These are phyloP conservation scores for Myiopsitta monachus DNA, from an alignment of 2,113 vertebrate genomes.

Conservation along the genomic window DNA sequence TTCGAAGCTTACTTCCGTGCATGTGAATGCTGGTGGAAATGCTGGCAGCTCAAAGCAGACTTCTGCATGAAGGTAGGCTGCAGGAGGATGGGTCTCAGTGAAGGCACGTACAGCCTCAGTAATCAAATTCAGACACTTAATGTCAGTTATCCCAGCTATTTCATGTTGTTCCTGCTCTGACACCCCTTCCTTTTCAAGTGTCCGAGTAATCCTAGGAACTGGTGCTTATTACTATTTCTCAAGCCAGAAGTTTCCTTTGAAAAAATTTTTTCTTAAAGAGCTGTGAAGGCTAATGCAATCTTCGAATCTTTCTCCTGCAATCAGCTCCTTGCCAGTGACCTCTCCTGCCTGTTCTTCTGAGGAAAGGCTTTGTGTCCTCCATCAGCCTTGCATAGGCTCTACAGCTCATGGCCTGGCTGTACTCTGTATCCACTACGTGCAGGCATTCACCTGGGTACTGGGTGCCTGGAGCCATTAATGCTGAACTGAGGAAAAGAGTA, in stretches of 20 bases:
- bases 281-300: background rate
- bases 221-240: background rate
- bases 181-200: background rate
- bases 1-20: background rate
- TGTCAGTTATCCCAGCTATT: background rate
- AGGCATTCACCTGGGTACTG: background rate
- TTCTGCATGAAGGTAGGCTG: background rate
- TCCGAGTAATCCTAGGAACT: background rate
- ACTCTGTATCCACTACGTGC: background rate
- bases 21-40: background rate
- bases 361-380: background rate
- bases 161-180: background rate
- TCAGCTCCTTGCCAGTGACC: background rate
- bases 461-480: background rate
- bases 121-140: background rate
- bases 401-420: rapidly evolving
- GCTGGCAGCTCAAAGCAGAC: background rate
- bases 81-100: background rate
- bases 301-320: background rate
- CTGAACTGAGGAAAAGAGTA: background rate
- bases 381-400: background rate
- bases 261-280: background rate
- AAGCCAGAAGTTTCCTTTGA: background rate
- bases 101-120: background rate
- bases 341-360: background rate